Percentiles rank a stretch among this genome's conserved stretches.
Evolutionary conservation across 2,888 invertebrate genomes (phyloP).

Genomic region (Cylindroiulus punctatus): DNA sequence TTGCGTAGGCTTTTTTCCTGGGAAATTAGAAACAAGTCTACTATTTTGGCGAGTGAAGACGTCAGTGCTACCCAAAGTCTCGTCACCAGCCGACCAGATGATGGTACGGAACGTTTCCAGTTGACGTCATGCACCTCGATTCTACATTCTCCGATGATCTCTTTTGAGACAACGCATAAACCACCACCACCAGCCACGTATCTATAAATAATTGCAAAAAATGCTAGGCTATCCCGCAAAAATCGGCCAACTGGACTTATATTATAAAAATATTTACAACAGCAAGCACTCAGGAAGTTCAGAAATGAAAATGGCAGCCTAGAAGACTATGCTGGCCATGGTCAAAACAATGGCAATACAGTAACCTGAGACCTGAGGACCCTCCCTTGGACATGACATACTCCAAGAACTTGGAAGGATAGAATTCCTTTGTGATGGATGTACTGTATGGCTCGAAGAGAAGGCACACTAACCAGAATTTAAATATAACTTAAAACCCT

Average conservation of each 20-base stretch:
- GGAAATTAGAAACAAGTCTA: background rate
- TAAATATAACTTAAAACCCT: too few relatives aligned
- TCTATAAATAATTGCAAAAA: slow-evolving; percentile 42
- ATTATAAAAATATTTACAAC: too few relatives aligned
- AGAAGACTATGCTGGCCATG: too few relatives aligned
- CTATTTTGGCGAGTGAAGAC: background rate
- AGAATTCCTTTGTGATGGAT: too few relatives aligned
- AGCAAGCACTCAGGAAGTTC: too few relatives aligned
- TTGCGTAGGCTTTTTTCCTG: background rate
- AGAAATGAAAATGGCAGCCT: too few relatives aligned
- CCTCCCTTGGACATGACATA: too few relatives aligned
- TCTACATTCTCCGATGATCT: slow-evolving; percentile 27
- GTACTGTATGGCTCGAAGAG: too few relatives aligned
- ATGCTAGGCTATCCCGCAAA: slow-evolving; percentile 9
- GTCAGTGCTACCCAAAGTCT: background rate
- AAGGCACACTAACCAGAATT: too few relatives aligned
- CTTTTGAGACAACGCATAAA: background rate
- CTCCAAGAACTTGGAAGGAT: too few relatives aligned
- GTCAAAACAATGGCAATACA: too few relatives aligned
- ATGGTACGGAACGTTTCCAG: background rate
- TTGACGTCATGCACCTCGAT: slow-evolving; percentile 32
- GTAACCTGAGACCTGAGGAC: too few relatives aligned
- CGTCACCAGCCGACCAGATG: background rate
- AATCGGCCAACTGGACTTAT: background rate
- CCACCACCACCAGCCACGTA: slow-evolving; percentile 12